phyloP scores from a whole-genome alignment of 2,888 invertebrate genomes.

The Xylota sylvarum region DNA sequence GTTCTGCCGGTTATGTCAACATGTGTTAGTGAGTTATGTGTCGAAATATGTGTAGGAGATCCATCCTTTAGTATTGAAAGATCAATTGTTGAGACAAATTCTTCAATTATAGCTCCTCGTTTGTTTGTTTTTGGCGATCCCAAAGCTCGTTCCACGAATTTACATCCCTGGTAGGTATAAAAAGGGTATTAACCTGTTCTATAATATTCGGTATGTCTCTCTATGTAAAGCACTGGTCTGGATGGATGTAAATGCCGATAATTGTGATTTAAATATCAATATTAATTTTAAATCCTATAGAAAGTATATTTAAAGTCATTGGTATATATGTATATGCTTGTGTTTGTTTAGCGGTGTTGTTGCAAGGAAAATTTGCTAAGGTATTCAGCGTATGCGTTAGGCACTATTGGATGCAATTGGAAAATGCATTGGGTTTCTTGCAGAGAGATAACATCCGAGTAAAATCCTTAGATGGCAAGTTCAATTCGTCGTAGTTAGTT shows the following conservation, averaged over 20 bases:
- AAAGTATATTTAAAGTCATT: not conserved
- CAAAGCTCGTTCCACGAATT: conserved; percentile 7
- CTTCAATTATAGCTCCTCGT: no score
- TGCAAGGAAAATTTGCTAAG: not conserved
- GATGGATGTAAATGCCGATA: not conserved
- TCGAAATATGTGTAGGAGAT: no score
- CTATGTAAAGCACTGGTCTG: not conserved
- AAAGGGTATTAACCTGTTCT: conserved; percentile 8
- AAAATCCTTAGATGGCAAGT: not conserved
- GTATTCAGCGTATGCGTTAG: conserved; percentile 1
- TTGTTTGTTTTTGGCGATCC: no score
- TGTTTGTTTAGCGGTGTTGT: conserved; percentile 5
- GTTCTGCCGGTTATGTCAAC: no score
- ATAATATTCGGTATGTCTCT: not conserved
- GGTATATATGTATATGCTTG: not conserved
- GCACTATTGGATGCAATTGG: not conserved
- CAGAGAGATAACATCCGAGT: conserved; percentile 5
- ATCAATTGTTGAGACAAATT: conserved; percentile 5
- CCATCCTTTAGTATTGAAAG: not conserved
- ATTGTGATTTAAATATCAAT: no score
- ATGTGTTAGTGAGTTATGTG: no score
- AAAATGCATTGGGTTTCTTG: conserved; percentile 26
- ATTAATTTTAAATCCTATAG: not conserved
- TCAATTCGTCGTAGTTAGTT: conserved; percentile 15
- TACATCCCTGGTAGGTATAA: no score